Evolutionary conservation across 2,113 vertebrate genomes (phyloP).

Genomic region (Callorhinus ursinus): DNA sequence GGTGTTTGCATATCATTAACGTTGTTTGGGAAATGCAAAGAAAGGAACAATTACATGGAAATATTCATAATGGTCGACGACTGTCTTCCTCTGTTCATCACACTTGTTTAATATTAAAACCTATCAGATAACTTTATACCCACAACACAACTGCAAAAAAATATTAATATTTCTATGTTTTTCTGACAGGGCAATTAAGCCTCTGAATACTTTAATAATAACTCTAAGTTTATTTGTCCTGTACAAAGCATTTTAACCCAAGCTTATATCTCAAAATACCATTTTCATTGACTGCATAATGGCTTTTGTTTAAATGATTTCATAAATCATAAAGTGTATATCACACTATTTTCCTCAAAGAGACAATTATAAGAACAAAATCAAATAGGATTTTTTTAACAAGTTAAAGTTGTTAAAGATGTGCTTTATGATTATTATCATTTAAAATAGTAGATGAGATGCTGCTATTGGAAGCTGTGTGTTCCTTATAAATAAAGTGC

Average conservation of each 20-base stretch:
- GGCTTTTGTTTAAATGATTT: slow-evolving; percentile 36
- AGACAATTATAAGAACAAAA: slow-evolving; percentile 29
- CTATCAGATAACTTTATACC: not conserved
- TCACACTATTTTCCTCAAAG: not conserved
- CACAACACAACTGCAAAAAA: not conserved
- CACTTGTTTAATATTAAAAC: not conserved
- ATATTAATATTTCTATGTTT: not conserved
- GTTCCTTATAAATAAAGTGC: not conserved
- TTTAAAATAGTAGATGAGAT: not conserved
- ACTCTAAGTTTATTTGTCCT: not conserved
- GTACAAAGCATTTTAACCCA: not conserved
- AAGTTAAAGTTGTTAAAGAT: not conserved
- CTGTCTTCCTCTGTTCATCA: not conserved
- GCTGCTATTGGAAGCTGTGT: not conserved
- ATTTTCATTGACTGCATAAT: slow-evolving; percentile 26
- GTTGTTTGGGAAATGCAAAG: not conserved
- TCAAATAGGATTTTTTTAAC: not conserved
- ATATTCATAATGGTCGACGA: not conserved
- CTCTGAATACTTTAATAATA: not conserved
- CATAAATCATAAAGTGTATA: not conserved
- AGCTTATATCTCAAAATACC: not conserved
- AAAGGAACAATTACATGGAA: not conserved
- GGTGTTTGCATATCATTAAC: not conserved
- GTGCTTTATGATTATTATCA: not conserved
- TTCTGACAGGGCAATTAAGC: not conserved